Evolutionary conservation across 2,797 vertebrate species (phyloP).

Genomic region (Eospalax fontanierii): DNA sequence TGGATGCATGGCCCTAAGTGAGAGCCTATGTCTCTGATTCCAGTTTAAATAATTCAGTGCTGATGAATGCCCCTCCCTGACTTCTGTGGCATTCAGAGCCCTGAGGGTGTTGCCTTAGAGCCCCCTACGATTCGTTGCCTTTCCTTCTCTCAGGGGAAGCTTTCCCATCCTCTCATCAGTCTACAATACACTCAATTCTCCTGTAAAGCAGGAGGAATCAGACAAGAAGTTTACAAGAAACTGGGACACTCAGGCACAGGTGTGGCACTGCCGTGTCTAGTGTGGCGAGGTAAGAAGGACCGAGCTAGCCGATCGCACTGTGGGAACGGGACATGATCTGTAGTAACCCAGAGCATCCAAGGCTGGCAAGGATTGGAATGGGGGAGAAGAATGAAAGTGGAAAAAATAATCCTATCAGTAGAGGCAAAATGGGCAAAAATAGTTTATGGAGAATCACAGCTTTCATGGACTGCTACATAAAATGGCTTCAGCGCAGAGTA

Average conservation of each 20-base stretch:
- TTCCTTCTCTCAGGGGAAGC: not conserved
- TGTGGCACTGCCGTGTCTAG: rapidly evolving
- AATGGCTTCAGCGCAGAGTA: too few relatives aligned
- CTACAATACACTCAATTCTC: not conserved
- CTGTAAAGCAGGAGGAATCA: not conserved
- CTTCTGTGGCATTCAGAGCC: not conserved
- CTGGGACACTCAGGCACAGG: not conserved
- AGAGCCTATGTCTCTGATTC: not conserved
- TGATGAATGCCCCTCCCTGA: not conserved
- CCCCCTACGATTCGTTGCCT: not conserved
- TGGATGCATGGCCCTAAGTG: not conserved
- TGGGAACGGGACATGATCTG: not conserved
- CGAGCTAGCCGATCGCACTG: not conserved
- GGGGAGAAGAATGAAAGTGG: not conserved
- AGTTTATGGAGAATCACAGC: not conserved
- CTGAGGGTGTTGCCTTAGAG: not conserved
- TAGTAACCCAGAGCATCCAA: not conserved
- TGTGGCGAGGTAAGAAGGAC: not conserved
- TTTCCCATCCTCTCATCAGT: not conserved
- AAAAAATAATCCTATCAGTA: constrained; percentile 4
- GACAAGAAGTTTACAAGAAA: not conserved
- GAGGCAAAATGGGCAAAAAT: not conserved
- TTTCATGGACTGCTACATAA: not conserved
- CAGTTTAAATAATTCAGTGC: not conserved
- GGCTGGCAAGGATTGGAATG: not conserved